A percentile compares a stretch with the other conserved stretches of the same genome.
Conservation (phyloP, 2,113 vertebrate species). For the Elephas maximus region DNA sequence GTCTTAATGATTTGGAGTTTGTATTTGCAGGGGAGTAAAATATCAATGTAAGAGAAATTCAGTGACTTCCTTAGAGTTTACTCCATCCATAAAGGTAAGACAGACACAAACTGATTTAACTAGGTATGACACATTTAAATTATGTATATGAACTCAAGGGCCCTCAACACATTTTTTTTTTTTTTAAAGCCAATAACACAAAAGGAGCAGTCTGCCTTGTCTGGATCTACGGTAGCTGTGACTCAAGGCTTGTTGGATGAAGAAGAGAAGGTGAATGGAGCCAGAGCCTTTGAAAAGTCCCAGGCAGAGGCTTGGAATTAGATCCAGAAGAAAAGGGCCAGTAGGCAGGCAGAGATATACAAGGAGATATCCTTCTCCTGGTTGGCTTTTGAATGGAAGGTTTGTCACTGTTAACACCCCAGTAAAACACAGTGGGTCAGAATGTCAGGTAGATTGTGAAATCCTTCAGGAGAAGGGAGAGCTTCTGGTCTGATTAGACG, state of each 20-base stretch:
- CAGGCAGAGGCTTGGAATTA: neutral
- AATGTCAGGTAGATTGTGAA: neutral
- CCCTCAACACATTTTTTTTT: neutral
- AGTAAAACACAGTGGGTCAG: neutral
- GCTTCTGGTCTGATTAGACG: neutral
- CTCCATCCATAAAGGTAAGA: neutral
- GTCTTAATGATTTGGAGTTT: neutral
- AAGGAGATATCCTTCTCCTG: neutral
- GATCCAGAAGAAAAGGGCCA: neutral
- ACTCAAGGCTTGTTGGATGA: neutral
- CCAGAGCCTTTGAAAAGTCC: neutral
- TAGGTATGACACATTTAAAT: neutral
- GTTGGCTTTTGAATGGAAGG: neutral
- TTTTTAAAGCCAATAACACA: neutral
- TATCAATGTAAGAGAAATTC: neutral
- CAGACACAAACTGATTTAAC: neutral
- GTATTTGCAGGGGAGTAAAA: neutral
- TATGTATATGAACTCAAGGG: neutral
- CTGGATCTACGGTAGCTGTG: neutral
- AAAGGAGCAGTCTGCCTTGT: neutral
- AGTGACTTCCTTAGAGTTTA: slow-evolving; percentile 7
- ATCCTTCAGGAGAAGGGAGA: neutral
- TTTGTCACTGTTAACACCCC: neutral
- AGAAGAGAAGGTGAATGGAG: neutral
- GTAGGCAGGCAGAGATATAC: neutral